phyloP scores from a whole-genome alignment of 92 coral and sea anemone genomes.

The Parazoanthus darwini region DNA sequence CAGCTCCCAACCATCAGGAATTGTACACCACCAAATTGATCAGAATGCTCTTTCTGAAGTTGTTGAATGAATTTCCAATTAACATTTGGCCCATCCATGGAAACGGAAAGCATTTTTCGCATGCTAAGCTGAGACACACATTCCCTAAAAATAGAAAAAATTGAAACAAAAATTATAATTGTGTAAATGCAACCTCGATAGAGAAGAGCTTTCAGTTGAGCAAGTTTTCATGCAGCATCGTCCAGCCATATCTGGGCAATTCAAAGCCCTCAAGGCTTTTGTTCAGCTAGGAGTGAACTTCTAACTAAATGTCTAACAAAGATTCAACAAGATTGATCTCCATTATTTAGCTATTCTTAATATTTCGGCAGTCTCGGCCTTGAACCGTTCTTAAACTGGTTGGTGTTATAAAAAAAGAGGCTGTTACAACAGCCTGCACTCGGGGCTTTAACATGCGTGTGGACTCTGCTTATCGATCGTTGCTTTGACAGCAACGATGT shows the following conservation, averaged over 20 bases:
- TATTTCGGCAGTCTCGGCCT: not conserved
- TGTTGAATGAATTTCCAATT: slow-evolving; percentile 41
- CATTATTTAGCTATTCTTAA: not conserved
- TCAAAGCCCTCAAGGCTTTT: not conserved
- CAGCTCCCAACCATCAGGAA: slow-evolving; percentile 43
- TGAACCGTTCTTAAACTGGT: not conserved
- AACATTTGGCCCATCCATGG: slow-evolving; percentile 52
- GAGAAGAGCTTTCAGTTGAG: not conserved
- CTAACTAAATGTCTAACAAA: not conserved
- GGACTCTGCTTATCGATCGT: too few species aligned
- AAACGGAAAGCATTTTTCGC: slow-evolving; percentile 36
- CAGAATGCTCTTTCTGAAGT: slow-evolving; percentile 39
- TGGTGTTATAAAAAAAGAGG: not conserved
- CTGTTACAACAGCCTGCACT: too few species aligned
- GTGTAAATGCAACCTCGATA: slow-evolving; percentile 5
- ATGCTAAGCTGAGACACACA: slow-evolving; percentile 33
- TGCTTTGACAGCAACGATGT: too few species aligned
- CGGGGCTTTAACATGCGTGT: too few species aligned
- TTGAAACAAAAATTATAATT: slow-evolving; percentile 5
- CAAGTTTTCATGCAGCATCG: not conserved
- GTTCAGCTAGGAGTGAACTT: not conserved
- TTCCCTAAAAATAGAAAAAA: slow-evolving; percentile 23
- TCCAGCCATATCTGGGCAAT: not conserved
- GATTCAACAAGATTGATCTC: not conserved
- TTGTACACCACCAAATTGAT: slow-evolving; percentile 42